A percentile compares a stretch with the other conserved stretches of the same genome.
Conservation (phyloP, 1,140 invertebrate species). For the Drosophila micromelanica region DNA sequence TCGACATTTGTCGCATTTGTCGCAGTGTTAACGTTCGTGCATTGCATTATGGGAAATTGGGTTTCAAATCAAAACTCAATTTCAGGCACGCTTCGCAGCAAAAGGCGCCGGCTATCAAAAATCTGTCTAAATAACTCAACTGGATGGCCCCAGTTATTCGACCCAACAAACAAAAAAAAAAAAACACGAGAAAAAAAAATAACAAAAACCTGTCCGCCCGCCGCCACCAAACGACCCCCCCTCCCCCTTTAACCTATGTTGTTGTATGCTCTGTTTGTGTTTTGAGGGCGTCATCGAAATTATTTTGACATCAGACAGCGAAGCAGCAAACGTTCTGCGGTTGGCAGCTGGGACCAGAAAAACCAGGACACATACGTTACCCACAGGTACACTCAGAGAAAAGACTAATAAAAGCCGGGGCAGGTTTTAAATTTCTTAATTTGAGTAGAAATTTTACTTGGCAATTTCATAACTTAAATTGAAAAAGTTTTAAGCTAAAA, state of each 20-base stretch:
- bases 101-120: conserved; percentile 59
- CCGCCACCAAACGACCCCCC: background rate
- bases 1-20: conserved; percentile 35
- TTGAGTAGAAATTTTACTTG: too few relatives aligned
- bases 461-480: too few relatives aligned
- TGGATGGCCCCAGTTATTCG: conserved; percentile 6
- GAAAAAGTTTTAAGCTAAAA: too few relatives aligned
- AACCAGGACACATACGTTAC: background rate
- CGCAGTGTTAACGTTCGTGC: conserved; percentile 21
- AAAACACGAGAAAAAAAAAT: too few relatives aligned
- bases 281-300: conserved; percentile 69
- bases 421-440: too few relatives aligned
- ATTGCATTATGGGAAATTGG: conserved; percentile 68
- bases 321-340: conserved; percentile 54
- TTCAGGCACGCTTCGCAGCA: conserved; percentile 38
- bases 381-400: background rate
- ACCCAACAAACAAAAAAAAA: too few relatives aligned
- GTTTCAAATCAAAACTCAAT: conserved; percentile 80
- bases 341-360: conserved; percentile 54
- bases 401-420: too few relatives aligned
- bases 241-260: background rate
- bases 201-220: background rate
- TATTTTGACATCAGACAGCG: conserved; percentile 69
- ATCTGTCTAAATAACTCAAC: conserved; percentile 75
- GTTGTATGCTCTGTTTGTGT: conserved; percentile 30